These are phyloP conservation scores for Mizuhopecten yessoensis DNA, from an alignment of 1,140 invertebrate species.

Conservation along the genomic window DNA sequence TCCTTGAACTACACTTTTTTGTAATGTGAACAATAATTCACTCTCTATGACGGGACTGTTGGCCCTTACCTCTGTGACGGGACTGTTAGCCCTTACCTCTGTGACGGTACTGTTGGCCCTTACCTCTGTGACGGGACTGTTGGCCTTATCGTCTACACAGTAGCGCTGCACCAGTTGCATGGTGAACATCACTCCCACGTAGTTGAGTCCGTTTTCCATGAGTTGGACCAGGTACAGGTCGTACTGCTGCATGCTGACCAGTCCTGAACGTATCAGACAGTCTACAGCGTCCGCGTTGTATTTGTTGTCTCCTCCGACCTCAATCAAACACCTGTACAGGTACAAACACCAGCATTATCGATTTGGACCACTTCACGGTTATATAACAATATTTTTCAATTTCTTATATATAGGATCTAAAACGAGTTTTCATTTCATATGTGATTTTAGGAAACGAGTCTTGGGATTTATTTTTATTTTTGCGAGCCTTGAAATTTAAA, in stretches of 20 bases:
- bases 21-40: too few relatives aligned
- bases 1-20: too few relatives aligned
- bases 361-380: too few relatives aligned
- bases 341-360: background rate
- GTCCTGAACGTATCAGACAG: constrained; percentile 89
- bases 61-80: too few relatives aligned
- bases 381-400: too few relatives aligned
- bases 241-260: constrained; percentile 90
- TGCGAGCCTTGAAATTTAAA: too few relatives aligned
- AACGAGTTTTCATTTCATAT: too few relatives aligned
- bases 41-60: too few relatives aligned
- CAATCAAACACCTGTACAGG: constrained; percentile 85
- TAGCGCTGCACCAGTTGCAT: constrained; percentile 96
- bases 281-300: constrained; percentile 97
- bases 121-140: constrained; percentile 90
- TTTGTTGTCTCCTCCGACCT: constrained; percentile 92
- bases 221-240: constrained; percentile 91
- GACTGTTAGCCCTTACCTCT: too few relatives aligned
- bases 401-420: too few relatives aligned
- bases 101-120: background rate
- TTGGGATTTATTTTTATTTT: too few relatives aligned
- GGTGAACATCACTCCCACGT: constrained; percentile 92
- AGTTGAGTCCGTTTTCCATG: constrained; percentile 94
- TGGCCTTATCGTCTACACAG: constrained; percentile 92
- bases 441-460: too few relatives aligned